A percentile compares a stretch with the other conserved stretches of the same genome.
Evolutionary conservation across 2,888 invertebrate genomes (phyloP).

Genomic region (Drosophila longiperda): DNA sequence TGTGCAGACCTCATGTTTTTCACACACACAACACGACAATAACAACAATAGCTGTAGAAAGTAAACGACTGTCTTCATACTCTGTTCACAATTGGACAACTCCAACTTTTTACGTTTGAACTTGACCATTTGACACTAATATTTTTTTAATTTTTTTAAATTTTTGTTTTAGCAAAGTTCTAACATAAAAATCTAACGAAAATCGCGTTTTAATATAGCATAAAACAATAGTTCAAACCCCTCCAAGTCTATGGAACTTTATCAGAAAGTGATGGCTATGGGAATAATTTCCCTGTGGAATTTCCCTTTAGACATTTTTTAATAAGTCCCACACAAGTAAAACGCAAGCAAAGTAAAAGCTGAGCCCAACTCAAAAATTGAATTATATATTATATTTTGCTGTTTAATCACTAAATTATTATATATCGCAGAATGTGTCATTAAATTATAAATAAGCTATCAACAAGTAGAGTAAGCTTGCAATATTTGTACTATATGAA

Average conservation of each 20-base stretch:
- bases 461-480: too few relatives aligned
- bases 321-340: too few relatives aligned
- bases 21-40: constrained; percentile 13
- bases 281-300: neutral
- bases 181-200: neutral
- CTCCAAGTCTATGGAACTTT: neutral
- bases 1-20: constrained; percentile 25
- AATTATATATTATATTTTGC: too few relatives aligned
- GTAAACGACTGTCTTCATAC: neutral
- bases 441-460: too few relatives aligned
- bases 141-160: too few relatives aligned
- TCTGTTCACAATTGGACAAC: neutral
- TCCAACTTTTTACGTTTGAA: neutral
- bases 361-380: too few relatives aligned
- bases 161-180: too few relatives aligned
- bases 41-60: neutral
- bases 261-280: neutral
- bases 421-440: too few relatives aligned
- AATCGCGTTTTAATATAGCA: neutral
- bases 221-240: neutral
- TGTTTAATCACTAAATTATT: too few relatives aligned
- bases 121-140: neutral
- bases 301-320: neutral
- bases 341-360: too few relatives aligned
- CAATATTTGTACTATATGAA: too few relatives aligned